A percentile compares a stretch with the other conserved stretches of the same genome.
Evolutionary conservation across 2,113 vertebrate genomes (phyloP).

Genomic region (Lepisosteus osseus): DNA sequence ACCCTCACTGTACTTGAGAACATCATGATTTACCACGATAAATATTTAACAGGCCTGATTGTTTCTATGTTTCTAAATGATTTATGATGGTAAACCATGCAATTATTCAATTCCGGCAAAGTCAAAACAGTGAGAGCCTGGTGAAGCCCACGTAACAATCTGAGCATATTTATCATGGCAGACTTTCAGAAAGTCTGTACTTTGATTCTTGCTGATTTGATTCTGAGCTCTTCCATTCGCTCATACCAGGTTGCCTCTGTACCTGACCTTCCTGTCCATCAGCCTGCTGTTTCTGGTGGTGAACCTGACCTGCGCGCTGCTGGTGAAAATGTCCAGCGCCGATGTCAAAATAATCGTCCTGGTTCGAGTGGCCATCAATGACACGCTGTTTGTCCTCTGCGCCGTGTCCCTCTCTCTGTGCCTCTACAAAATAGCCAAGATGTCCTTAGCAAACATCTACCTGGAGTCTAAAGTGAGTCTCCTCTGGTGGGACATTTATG

Average conservation of each 20-base stretch:
- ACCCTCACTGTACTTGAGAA: too few relatives aligned
- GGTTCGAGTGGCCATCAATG: slow-evolving; percentile 85
- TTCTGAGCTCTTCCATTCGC: background rate
- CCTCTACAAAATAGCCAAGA: slow-evolving; percentile 93
- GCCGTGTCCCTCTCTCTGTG: slow-evolving; percentile 86
- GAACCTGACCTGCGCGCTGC: slow-evolving; percentile 86
- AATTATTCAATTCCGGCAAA: too few relatives aligned
- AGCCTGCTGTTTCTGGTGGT: slow-evolving; percentile 90
- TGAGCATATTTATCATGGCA: too few relatives aligned
- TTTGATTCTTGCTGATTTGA: background rate
- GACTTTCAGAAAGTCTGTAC: too few relatives aligned
- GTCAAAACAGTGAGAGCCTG: too few relatives aligned
- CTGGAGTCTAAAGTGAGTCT: slow-evolving; percentile 86
- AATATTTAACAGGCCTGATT: too few relatives aligned
- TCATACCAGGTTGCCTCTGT: slow-evolving; percentile 75
- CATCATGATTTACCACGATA: too few relatives aligned
- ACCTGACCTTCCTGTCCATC: slow-evolving; percentile 80
- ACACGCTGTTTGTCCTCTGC: slow-evolving; percentile 85
- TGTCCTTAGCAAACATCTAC: slow-evolving; percentile 93
- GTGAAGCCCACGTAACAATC: too few relatives aligned
- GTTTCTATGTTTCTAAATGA: too few relatives aligned
- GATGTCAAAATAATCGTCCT: slow-evolving; percentile 79
- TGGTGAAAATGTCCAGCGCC: slow-evolving; percentile 77
- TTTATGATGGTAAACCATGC: too few relatives aligned
- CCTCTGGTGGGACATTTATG: too few relatives aligned